phyloP scores from a whole-genome alignment of 2,113 vertebrate genomes.

The Rhipidura dahli region DNA sequence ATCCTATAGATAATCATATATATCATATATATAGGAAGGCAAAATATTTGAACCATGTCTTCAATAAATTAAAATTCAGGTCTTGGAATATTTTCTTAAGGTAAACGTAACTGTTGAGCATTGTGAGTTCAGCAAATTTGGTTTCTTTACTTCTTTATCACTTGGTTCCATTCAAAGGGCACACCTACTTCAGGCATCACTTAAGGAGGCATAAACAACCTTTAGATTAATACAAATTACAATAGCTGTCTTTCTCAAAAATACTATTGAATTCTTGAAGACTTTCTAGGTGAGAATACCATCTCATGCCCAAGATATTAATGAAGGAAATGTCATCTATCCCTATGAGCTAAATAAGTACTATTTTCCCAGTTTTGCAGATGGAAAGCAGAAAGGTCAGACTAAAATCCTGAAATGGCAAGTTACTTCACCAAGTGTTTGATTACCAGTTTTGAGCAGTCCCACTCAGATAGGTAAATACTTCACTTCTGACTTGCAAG shows the following conservation, averaged over 20 bases:
- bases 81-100: neutral
- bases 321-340: neutral
- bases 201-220: neutral
- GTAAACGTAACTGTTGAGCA: neutral
- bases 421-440: constrained; percentile 6
- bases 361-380: neutral
- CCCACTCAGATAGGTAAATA: neutral
- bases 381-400: neutral
- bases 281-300: neutral
- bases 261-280: neutral
- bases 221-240: neutral
- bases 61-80: neutral
- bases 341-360: neutral
- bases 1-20: neutral
- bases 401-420: neutral
- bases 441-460: neutral
- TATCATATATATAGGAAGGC: neutral
- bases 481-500: neutral
- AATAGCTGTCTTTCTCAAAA: neutral
- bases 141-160: neutral
- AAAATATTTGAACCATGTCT: neutral
- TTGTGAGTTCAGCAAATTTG: neutral
- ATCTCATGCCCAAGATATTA: neutral
- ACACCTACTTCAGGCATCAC: neutral
- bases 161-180: neutral